Base-by-base conservation (phyloP, 2,888 invertebrate genomes). In the Drosophila subsilvestris region DNA sequence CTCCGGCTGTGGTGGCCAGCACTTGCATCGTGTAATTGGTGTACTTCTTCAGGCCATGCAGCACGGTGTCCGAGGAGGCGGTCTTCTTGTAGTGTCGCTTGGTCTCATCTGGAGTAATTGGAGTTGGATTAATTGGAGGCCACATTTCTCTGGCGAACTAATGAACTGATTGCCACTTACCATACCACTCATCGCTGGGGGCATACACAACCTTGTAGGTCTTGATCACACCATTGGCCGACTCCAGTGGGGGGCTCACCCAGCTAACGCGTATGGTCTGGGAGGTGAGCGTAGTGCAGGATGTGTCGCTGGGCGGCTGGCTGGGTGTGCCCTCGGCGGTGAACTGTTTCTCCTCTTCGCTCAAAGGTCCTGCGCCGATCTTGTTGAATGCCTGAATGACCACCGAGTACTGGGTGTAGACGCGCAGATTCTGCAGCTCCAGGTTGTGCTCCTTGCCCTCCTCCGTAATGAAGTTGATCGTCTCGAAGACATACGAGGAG, bases 21-120 rank as follows among this genome's bases (percentile, higher is more conserved):
- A 99, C 98, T 94, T 98, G 98, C 95, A 99, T 97, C 65, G 98
- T 98, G 93, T 98, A 99, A 93, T 99, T 98, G 2, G 98, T 98
- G 93, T 96, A 98, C 92, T 98, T 98, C 92, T 97, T 97, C 59
- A 99, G 94, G 58, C 97, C 97, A 90, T 97, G 97, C n/a, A 98
- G 94, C 86, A 97, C 97, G 0, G 97, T 97, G 92, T 98, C 97
- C 87, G 97, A 97, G 76, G 97, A 96, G n/a, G 97, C 95, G 6
- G 97, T 97, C 82, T 97, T 97, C 92, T 97, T 97, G 9, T 97
- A 96, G 88, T 97, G 97, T 87, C 97, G 97, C 18, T 96, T 96
- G 89, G 96, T 97, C 90, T 97, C 97, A 91, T 97, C 96, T 97
- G 81, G 71, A 74, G n/a, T n/a, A n/a, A 57, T 20, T 2, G 29